A percentile compares a stretch with the other conserved stretches of the same genome.
Evolutionary conservation across 2,113 vertebrate genomes (phyloP).

Genomic region (Baryphthengus martii): DNA sequence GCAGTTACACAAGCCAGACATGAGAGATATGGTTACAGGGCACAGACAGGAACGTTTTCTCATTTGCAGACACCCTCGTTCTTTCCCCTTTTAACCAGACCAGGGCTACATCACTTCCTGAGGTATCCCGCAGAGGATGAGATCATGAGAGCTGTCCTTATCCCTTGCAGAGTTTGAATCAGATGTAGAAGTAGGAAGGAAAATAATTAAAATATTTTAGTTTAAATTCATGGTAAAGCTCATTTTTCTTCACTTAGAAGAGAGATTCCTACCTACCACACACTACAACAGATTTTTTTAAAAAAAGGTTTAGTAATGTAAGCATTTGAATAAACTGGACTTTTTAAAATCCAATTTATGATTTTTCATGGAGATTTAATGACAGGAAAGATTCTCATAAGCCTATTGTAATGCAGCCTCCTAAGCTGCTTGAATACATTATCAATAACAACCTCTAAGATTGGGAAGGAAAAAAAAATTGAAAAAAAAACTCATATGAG

Average conservation of each 20-base stretch:
- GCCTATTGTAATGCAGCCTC: neutral
- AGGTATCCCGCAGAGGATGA: neutral
- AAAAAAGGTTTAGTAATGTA: neutral
- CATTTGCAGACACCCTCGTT: neutral
- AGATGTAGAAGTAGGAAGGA: neutral
- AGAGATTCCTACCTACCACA: neutral
- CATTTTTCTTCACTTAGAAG: neutral
- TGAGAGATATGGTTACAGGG: neutral
- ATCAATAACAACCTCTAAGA: neutral
- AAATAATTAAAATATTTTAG: neutral
- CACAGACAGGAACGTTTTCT: neutral
- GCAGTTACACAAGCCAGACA: neutral
- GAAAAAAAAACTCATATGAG: neutral
- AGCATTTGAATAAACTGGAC: neutral
- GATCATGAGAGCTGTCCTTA: neutral
- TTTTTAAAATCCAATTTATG: slow-evolving; percentile 17
- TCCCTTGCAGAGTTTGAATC: neutral
- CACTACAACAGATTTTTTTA: neutral
- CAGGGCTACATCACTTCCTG: neutral
- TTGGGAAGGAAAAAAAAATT: neutral
- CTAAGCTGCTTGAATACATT: neutral
- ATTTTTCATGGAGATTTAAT: slow-evolving; percentile 16
- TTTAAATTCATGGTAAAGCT: neutral
- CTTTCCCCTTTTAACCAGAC: neutral
- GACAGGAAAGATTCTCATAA: neutral